These are phyloP conservation scores for Protosalanx chinensis DNA, from an alignment of 2,797 vertebrate species.

Conservation along the genomic window DNA sequence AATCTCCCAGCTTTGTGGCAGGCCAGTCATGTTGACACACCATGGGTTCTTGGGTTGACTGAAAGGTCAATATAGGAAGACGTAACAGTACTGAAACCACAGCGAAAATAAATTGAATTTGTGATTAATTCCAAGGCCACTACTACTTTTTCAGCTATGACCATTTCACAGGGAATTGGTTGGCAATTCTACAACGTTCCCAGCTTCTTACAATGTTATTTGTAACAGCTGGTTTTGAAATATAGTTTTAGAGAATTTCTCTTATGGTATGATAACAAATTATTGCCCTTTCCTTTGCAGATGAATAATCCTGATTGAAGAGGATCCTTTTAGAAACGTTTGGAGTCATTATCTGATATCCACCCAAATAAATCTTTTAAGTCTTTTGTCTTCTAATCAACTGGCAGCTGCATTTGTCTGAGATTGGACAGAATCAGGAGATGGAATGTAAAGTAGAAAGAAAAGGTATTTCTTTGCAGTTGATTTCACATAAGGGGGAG, in stretches of 20 bases:
- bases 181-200: no score
- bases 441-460: constrained; percentile 1
- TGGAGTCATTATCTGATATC: neutral
- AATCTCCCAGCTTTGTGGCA: neutral
- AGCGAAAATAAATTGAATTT: neutral
- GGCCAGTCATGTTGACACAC: neutral
- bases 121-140: neutral
- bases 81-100: neutral
- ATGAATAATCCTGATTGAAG: neutral
- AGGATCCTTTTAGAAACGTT: no score
- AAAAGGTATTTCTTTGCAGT: constrained; percentile 22
- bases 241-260: neutral
- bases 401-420: neutral
- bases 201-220: neutral
- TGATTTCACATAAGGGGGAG: constrained; percentile 32
- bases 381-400: neutral
- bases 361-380: neutral
- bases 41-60: neutral
- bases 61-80: neutral
- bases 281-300: neutral
- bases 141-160: neutral
- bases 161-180: neutral
- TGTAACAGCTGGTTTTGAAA: neutral
- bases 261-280: neutral
- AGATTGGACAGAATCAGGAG: constrained; percentile 14